Evolutionary conservation across 2,113 vertebrate species (phyloP).

Genomic region (Pristiophorus japonicus): DNA sequence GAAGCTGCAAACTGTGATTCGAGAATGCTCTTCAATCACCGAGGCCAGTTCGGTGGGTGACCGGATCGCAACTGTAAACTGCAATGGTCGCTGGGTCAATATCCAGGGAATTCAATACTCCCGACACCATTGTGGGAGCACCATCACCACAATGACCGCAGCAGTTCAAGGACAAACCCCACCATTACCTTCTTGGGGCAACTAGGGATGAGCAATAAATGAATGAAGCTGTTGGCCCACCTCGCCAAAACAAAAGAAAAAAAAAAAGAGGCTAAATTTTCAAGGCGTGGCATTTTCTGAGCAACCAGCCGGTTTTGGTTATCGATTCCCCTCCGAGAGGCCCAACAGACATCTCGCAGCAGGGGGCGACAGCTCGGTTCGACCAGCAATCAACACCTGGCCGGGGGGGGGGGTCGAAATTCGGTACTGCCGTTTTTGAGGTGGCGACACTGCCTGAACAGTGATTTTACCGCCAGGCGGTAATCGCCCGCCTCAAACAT

Average conservation of each 20-base stretch:
- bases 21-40: neutral
- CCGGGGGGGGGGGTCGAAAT: no score
- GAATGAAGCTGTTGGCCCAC: neutral
- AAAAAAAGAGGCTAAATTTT: neutral
- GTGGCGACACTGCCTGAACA: no score
- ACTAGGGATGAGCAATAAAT: neutral
- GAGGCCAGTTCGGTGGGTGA: neutral
- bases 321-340: neutral
- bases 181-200: neutral
- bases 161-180: neutral
- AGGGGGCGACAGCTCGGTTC: neutral
- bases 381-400: neutral
- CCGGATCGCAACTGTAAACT: neutral
- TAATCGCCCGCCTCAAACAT: no score
- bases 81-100: neutral
- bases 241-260: neutral
- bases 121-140: neutral
- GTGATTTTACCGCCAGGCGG: no score
- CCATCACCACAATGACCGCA: neutral
- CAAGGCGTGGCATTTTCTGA: neutral
- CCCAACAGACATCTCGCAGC: neutral
- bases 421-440: no score
- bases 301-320: neutral
- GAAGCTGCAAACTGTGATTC: neutral
- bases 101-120: neutral